Conservation (phyloP, 1,140 invertebrate genomes). For the Aleiodes sp. region DNA sequence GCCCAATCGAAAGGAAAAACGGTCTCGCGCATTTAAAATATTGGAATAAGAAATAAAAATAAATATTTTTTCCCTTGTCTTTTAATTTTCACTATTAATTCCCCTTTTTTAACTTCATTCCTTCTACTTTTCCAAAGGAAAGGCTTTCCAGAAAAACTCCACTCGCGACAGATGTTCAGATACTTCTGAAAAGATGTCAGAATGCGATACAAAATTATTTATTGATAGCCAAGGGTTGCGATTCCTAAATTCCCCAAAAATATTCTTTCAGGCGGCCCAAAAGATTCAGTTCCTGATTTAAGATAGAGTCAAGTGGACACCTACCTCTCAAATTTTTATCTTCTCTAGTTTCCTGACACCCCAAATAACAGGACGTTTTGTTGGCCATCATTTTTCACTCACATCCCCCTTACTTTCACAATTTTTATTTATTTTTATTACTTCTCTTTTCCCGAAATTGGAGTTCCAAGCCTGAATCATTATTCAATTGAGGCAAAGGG, state of each 20-base stretch:
- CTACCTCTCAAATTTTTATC: not conserved
- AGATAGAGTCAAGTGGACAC: slow-evolving; percentile 4
- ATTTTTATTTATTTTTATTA: not conserved
- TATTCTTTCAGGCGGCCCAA: not conserved
- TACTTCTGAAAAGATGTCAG: not conserved
- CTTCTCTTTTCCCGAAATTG: not conserved
- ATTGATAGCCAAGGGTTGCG: slow-evolving; percentile 4
- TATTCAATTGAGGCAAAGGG: slow-evolving; percentile 14
- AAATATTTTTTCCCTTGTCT: too few relatives aligned
- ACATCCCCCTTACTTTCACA: not conserved
- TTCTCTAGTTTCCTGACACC: not conserved
- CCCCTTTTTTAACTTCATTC: too few relatives aligned
- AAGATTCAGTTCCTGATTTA: not conserved
- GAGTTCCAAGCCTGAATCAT: slow-evolving; percentile 10
- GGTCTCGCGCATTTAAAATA: too few relatives aligned
- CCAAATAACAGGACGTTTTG: not conserved
- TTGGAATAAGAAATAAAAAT: too few relatives aligned
- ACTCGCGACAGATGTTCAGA: not conserved
- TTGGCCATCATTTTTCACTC: too few relatives aligned
- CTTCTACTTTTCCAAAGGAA: too few relatives aligned
- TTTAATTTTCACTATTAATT: too few relatives aligned
- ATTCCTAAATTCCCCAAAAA: slow-evolving; percentile 3
- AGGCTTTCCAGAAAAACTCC: not conserved
- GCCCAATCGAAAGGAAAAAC: too few relatives aligned
- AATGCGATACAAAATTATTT: not conserved